Evolutionary conservation across 2,797 vertebrate genomes (phyloP).

Genomic region (Aplochiton taeniatus): DNA sequence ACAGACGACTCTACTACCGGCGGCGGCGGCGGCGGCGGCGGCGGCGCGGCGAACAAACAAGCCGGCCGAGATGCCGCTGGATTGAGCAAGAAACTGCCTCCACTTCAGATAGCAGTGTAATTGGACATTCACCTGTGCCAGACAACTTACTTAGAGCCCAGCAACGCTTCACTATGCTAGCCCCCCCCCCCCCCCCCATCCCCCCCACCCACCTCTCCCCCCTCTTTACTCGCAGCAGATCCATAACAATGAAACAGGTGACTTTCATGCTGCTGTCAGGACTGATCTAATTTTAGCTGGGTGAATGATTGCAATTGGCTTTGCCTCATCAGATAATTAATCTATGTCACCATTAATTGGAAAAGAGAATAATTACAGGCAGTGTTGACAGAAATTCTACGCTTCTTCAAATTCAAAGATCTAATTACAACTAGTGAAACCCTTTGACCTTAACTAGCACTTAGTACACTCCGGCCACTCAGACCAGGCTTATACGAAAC

Average conservation of each 20-base stretch:
- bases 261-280: slow-evolving; percentile 99
- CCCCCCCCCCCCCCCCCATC: slow-evolving; percentile 28
- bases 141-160: slow-evolving; percentile 97
- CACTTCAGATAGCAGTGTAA: slow-evolving; percentile 95
- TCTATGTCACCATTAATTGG: slow-evolving; percentile 99
- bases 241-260: slow-evolving; percentile 99
- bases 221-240: slow-evolving; percentile 96
- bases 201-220: slow-evolving; percentile 48
- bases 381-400: slow-evolving; percentile 99
- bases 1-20: slow-evolving; percentile 74
- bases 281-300: slow-evolving; percentile 99
- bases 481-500: slow-evolving; percentile 83
- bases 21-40: slow-evolving; percentile 24
- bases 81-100: slow-evolving; percentile 86
- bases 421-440: slow-evolving; percentile 95
- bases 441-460: slow-evolving; percentile 79
- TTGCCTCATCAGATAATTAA: slow-evolving; percentile 99
- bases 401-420: slow-evolving; percentile 97
- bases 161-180: slow-evolving; percentile 88
- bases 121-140: slow-evolving; percentile 99
- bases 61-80: slow-evolving; percentile 76
- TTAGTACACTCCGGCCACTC: slow-evolving; percentile 88
- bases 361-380: slow-evolving; percentile 99
- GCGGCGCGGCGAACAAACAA: slow-evolving; percentile 79
- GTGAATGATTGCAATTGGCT: slow-evolving; percentile 99